phyloP scores from a whole-genome alignment of 2,113 vertebrate species.

The Chrysemys picta region DNA sequence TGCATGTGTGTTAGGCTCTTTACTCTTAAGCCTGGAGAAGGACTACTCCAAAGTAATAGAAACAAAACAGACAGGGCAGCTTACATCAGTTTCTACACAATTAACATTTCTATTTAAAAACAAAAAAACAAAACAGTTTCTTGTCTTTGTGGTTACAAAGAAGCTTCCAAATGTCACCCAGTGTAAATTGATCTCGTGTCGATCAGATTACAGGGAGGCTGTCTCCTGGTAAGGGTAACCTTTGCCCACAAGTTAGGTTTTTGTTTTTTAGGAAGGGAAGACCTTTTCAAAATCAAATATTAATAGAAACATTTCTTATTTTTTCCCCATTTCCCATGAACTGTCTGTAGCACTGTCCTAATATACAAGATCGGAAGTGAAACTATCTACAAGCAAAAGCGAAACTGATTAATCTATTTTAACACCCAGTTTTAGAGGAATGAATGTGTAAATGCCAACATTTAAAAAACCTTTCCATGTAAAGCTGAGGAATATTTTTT shows the following conservation, averaged over 20 bases:
- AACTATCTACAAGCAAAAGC: background rate
- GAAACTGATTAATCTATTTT: background rate
- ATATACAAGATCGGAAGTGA: background rate
- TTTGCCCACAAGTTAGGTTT: background rate
- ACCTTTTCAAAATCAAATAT: background rate
- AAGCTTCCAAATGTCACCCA: background rate
- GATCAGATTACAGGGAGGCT: background rate
- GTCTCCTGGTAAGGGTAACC: background rate
- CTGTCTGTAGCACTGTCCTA: background rate
- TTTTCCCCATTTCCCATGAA: background rate
- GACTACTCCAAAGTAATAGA: background rate
- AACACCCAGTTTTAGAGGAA: background rate
- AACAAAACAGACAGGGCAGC: background rate
- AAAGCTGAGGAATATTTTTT: background rate
- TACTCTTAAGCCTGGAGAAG: background rate
- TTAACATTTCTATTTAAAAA: background rate
- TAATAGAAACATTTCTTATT: background rate
- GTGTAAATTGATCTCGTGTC: background rate
- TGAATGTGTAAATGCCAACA: background rate
- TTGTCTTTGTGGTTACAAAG: background rate
- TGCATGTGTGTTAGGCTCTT: background rate
- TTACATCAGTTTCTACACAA: background rate
- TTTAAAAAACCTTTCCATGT: background rate
- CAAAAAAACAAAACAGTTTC: background rate
- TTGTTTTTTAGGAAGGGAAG: background rate